Percentiles rank a stretch among this genome's conserved stretches.
Evolutionary conservation across 2,888 invertebrate genomes (phyloP).

Genomic region (Flabesymbios commensalis): DNA sequence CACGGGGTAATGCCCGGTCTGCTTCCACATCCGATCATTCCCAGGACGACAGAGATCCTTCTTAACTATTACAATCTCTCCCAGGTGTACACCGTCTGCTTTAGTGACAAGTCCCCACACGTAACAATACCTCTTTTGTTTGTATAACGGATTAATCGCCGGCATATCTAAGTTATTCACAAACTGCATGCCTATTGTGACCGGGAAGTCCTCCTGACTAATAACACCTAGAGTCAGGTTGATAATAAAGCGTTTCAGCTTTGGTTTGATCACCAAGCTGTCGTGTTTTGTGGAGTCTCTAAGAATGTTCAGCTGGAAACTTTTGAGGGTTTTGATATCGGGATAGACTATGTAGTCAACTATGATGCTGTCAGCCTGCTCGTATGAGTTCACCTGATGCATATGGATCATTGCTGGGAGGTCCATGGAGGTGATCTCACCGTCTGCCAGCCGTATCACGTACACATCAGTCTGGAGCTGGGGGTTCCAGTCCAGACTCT

Average conservation of each 20-base stretch:
- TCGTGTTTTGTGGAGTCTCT: slow-evolving; percentile 40
- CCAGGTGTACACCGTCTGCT: slow-evolving; percentile 39
- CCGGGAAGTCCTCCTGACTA: slow-evolving; percentile 5
- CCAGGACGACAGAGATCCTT: slow-evolving; percentile 44
- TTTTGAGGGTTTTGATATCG: slow-evolving; percentile 43
- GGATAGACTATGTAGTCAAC: slow-evolving; percentile 49
- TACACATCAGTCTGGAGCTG: slow-evolving; percentile 41
- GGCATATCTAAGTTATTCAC: slow-evolving; percentile 48
- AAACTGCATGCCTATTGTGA: slow-evolving; percentile 21
- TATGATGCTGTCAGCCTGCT: slow-evolving; percentile 37
- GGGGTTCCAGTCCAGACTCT: slow-evolving; percentile 47
- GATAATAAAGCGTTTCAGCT: slow-evolving; percentile 43
- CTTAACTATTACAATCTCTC: slow-evolving; percentile 48
- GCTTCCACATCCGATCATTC: slow-evolving; percentile 39
- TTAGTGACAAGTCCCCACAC: slow-evolving; percentile 51
- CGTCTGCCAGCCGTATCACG: slow-evolving; percentile 42
- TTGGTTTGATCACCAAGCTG: slow-evolving; percentile 39
- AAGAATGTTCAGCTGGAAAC: slow-evolving; percentile 39
- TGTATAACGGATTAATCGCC: slow-evolving; percentile 49
- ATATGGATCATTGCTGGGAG: slow-evolving; percentile 43
- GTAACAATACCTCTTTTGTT: slow-evolving; percentile 45
- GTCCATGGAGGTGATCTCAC: slow-evolving; percentile 35
- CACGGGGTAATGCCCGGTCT: slow-evolving; percentile 42
- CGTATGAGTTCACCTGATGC: slow-evolving; percentile 55
- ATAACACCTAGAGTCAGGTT: slow-evolving; percentile 32